A percentile compares a stretch with the other conserved stretches of the same genome.
Conservation (phyloP, 2,797 vertebrate genomes). For the Heliangelus exortis region DNA sequence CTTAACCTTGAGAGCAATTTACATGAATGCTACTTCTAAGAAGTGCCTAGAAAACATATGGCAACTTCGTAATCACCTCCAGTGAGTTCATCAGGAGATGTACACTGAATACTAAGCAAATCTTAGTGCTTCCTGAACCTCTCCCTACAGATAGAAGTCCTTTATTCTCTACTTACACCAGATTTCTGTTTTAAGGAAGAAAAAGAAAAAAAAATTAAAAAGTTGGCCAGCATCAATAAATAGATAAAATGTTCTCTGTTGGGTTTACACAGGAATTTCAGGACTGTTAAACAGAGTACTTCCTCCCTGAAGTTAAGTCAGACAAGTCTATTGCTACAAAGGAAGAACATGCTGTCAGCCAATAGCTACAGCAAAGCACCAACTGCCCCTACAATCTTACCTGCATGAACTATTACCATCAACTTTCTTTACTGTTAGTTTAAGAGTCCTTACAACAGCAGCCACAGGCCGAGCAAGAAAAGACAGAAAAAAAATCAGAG, state of each 20-base stretch:
- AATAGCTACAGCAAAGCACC: conserved; percentile 72
- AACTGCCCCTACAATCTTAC: conserved; percentile 82
- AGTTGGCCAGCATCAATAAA: not conserved
- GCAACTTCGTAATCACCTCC: not conserved
- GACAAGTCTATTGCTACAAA: conserved; percentile 31
- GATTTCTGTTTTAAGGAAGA: not conserved
- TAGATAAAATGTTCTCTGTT: not conserved
- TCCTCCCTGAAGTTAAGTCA: conserved; percentile 31
- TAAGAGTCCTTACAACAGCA: conserved; percentile 86
- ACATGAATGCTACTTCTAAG: not conserved
- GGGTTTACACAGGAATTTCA: conserved; percentile 37
- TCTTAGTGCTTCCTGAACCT: not conserved
- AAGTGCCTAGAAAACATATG: not conserved
- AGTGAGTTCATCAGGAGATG: not conserved
- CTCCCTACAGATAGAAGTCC: not conserved
- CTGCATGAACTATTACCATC: conserved; percentile 90
- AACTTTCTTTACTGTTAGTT: conserved; percentile 91
- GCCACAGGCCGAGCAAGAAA: conserved; percentile 81
- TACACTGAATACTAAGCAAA: not conserved
- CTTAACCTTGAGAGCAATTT: not conserved
- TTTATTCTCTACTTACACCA: not conserved
- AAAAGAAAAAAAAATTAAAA: not conserved
- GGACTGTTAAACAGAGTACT: conserved; percentile 1
- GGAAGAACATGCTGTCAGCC: conserved; percentile 44
- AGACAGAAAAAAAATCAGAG: conserved; percentile 82